Percentiles rank a stretch among this genome's conserved stretches.
These are phyloP conservation scores for Takifugu rubripes DNA, from an alignment of 2,797 vertebrate species.

Conservation along the genomic window DNA sequence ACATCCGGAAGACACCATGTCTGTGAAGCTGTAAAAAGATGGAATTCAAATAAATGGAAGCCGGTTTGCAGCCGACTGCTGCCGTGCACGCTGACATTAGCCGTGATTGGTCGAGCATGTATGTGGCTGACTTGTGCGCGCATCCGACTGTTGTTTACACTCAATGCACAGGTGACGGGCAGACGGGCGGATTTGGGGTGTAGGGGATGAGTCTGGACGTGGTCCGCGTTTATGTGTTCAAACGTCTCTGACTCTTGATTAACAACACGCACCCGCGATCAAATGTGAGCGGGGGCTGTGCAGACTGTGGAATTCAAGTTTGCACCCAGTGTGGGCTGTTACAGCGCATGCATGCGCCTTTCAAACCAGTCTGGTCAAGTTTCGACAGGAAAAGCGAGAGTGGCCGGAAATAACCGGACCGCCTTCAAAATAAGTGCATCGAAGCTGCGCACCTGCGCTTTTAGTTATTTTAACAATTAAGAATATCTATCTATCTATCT, in stretches of 20 bases:
- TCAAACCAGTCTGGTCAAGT: constrained; percentile 13
- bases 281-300: constrained; percentile 5
- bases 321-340: constrained; percentile 9
- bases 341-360: not conserved
- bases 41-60: too few species aligned
- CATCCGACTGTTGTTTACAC: too few species aligned
- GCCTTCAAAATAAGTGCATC: constrained; percentile 44
- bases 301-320: constrained; percentile 23
- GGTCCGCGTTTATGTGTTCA: not conserved
- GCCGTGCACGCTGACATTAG: too few species aligned
- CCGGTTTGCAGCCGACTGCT: too few species aligned
- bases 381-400: not conserved
- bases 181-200: too few species aligned
- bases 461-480: not conserved
- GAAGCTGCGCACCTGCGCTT: not conserved
- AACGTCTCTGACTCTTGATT: constrained; percentile 11
- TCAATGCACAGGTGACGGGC: too few species aligned
- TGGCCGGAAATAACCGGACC: not conserved
- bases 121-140: too few species aligned
- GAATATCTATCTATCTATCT: too few species aligned
- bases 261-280: constrained; percentile 10
- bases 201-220: too few species aligned
- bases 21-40: not conserved
- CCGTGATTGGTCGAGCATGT: too few species aligned
- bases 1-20: constrained; percentile 1